These are phyloP conservation scores for Chironomus tepperi DNA, from an alignment of 1,140 invertebrate genomes.

Conservation along the genomic window DNA sequence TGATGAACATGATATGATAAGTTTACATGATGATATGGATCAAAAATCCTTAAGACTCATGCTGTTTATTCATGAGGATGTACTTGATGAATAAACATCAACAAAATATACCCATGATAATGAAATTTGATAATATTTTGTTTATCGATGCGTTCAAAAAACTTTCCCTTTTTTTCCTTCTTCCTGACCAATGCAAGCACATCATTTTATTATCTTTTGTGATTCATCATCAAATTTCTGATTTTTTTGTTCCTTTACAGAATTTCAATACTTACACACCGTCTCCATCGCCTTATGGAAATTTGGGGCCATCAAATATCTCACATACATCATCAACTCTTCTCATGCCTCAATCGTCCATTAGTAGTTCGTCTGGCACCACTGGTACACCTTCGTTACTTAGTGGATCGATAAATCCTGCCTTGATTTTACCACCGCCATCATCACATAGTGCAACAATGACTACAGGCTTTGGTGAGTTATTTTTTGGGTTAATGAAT, in stretches of 20 bases:
- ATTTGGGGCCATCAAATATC: conserved; percentile 30
- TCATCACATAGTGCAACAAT: background rate
- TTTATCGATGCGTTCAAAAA: too few relatives aligned
- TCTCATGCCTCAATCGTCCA: conserved; percentile 25
- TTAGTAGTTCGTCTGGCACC: background rate
- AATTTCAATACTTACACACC: conserved; percentile 37
- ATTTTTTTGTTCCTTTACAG: conserved; percentile 26
- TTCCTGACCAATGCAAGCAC: too few relatives aligned
- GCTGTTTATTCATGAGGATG: too few relatives aligned
- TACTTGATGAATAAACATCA: too few relatives aligned
- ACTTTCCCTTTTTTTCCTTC: too few relatives aligned
- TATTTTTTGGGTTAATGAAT: background rate
- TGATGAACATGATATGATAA: too few relatives aligned
- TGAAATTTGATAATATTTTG: too few relatives aligned
- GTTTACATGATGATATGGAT: too few relatives aligned
- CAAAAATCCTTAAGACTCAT: too few relatives aligned
- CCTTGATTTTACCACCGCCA: background rate
- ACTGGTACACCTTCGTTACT: background rate
- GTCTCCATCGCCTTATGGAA: conserved; percentile 32
- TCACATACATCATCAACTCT: conserved; percentile 28
- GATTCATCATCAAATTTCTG: too few relatives aligned
- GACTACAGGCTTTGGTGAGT: conserved; percentile 6
- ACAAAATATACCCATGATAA: too few relatives aligned
- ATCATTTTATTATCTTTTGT: too few relatives aligned
- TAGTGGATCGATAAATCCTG: conserved; percentile 16